Evolutionary conservation across 2,888 invertebrate genomes (phyloP).

Genomic region (Sphinx pinastri): DNA sequence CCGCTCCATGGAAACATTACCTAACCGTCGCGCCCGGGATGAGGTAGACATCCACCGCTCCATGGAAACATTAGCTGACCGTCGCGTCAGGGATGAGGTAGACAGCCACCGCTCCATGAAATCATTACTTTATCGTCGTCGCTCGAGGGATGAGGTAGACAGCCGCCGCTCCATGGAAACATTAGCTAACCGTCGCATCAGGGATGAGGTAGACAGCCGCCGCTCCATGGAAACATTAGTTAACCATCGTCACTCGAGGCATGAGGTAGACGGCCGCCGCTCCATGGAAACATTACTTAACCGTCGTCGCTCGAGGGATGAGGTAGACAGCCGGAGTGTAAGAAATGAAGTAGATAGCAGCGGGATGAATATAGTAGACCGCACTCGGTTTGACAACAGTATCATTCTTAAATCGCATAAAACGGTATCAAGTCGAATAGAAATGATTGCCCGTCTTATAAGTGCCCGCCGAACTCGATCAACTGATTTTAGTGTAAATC

Average conservation of each 20-base stretch:
- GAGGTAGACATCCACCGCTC: neutral
- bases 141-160: neutral
- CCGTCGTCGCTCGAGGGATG: neutral
- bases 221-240: neutral
- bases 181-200: neutral
- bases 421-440: neutral
- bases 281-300: neutral
- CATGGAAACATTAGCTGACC: neutral
- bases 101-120: neutral
- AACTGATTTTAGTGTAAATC: neutral
- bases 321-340: constrained; percentile 3
- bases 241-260: neutral
- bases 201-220: neutral
- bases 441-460: neutral
- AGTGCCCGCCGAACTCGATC: neutral
- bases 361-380: too few relatives aligned
- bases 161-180: neutral
- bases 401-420: neutral
- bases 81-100: neutral
- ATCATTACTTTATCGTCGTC: neutral
- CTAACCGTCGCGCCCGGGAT: neutral
- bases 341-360: neutral
- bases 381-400: neutral
- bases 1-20: neutral
- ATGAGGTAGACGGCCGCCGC: constrained; percentile 1